These are phyloP conservation scores for Nowickia ferox DNA, from an alignment of 2,888 invertebrate genomes.

Conservation along the genomic window DNA sequence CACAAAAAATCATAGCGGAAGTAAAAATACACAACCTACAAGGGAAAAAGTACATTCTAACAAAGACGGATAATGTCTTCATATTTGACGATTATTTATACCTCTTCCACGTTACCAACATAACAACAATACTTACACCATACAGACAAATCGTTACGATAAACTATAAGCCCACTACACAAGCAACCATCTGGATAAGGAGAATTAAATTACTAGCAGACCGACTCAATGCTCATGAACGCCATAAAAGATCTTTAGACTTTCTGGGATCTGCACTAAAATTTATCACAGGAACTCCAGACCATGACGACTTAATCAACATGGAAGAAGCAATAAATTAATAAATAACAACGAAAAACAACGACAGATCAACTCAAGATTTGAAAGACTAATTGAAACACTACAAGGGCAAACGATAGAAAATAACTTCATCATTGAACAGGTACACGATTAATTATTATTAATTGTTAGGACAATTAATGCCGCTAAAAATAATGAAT, in stretches of 20 bases:
- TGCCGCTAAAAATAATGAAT: no score
- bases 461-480: no score
- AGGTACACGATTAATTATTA: background rate
- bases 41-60: no score
- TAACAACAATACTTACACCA: slow-evolving; percentile 11
- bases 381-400: slow-evolving; percentile 1
- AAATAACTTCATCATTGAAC: background rate
- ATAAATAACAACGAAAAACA: slow-evolving; percentile 2
- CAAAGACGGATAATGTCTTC: no score
- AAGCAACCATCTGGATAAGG: background rate
- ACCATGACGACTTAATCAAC: no score
- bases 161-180: background rate
- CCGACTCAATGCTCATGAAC: no score
- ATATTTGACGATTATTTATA: background rate
- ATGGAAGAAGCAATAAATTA: background rate
- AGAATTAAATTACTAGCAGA: no score
- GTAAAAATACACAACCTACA: no score
- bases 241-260: no score
- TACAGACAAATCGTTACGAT: background rate
- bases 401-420: background rate
- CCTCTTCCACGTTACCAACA: background rate
- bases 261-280: no score
- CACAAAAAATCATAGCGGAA: no score
- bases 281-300: no score
- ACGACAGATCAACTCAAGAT: background rate